Evolutionary conservation across 2,797 vertebrate genomes (phyloP).

Genomic region (Acanthurus lineatus): DNA sequence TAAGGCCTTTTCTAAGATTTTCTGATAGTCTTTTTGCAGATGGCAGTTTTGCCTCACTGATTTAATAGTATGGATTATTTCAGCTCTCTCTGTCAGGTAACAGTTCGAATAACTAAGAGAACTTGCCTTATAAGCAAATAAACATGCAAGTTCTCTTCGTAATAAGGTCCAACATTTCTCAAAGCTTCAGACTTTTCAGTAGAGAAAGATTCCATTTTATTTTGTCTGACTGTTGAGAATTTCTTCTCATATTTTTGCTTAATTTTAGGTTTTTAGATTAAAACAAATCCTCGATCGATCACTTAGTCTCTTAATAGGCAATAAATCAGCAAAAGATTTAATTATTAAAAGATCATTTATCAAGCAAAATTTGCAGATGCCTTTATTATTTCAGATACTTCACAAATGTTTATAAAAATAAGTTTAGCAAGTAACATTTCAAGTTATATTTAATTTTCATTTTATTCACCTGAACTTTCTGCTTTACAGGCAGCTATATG

Average conservation of each 20-base stretch:
- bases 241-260: not conserved
- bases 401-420: no score
- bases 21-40: not conserved
- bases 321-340: not conserved
- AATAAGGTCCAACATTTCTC: not conserved
- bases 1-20: no score
- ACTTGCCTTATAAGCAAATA: not conserved
- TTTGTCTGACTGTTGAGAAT: not conserved
- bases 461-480: not conserved
- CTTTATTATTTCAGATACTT: not conserved
- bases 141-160: not conserved
- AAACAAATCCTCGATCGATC: not conserved
- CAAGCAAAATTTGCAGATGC: not conserved
- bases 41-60: conserved; percentile 1
- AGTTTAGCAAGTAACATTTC: not conserved
- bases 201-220: not conserved
- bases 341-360: not conserved
- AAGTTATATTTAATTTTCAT: not conserved
- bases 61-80: not conserved
- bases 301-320: not conserved
- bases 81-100: not conserved
- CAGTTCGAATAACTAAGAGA: not conserved
- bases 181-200: not conserved
- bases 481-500: not conserved
- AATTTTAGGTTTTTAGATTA: not conserved